Conservation (phyloP, 2,113 vertebrate species). For the Pavo muticus region DNA sequence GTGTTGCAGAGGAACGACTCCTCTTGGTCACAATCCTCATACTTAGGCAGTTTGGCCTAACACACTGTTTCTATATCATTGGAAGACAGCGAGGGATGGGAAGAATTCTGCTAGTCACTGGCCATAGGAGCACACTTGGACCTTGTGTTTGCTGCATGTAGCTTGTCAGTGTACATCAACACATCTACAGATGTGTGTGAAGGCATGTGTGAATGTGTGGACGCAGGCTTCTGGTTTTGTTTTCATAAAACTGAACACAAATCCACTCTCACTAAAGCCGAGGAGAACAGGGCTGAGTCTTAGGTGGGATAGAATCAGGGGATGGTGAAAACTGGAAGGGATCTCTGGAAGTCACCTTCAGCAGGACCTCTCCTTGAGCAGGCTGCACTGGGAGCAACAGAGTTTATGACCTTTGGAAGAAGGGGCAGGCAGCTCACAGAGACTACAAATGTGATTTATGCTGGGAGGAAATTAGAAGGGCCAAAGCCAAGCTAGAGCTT, state of each 20-base stretch:
- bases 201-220: background rate
- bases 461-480: background rate
- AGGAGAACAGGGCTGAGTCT: background rate
- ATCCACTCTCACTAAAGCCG: background rate
- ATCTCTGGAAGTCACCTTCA: background rate
- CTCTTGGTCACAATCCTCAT: background rate
- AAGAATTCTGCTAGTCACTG: background rate
- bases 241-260: background rate
- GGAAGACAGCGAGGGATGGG: background rate
- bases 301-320: background rate
- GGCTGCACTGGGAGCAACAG: background rate
- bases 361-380: background rate
- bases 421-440: background rate
- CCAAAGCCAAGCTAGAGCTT: background rate
- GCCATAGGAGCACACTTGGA: background rate
- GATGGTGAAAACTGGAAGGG: background rate
- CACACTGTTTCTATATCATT: background rate
- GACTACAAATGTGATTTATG: background rate
- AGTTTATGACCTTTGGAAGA: background rate
- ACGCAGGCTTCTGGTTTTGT: background rate
- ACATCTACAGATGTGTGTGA: accelerated
- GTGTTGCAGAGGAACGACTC: background rate
- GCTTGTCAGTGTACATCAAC: background rate
- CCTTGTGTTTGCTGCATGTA: background rate
- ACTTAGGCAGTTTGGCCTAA: background rate